Evolutionary conservation across 92 coral and sea anemone genomes (phyloP).

Genomic region (Pocillopora meandrina): DNA sequence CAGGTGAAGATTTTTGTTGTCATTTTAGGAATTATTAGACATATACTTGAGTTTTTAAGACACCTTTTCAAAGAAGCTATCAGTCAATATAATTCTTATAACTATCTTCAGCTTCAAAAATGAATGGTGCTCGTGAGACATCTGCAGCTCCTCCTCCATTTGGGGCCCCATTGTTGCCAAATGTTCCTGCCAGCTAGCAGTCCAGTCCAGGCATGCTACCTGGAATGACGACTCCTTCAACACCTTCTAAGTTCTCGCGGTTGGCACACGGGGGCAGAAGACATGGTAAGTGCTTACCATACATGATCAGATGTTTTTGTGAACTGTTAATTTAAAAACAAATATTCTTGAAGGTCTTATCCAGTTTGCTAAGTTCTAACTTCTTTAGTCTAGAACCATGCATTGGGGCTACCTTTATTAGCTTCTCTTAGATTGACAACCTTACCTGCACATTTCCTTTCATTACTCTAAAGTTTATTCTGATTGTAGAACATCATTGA

Average conservation of each 20-base stretch:
- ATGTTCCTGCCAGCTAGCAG: slow-evolving; percentile 36
- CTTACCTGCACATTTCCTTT: too few relatives aligned
- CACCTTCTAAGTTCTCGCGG: slow-evolving; percentile 85
- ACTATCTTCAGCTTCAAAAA: slow-evolving; percentile 1
- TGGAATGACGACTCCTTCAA: slow-evolving; percentile 63
- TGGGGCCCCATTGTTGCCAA: neutral
- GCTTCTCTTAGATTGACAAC: too few relatives aligned
- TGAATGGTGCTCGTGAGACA: slow-evolving; percentile 23
- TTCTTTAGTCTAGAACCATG: neutral
- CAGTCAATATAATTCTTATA: neutral
- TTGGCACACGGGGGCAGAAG: slow-evolving; percentile 78
- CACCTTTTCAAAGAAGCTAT: too few relatives aligned
- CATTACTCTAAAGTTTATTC: too few relatives aligned
- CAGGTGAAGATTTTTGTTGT: slow-evolving; percentile 3
- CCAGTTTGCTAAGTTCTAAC: neutral
- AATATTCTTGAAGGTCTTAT: neutral
- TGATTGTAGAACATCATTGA: too few relatives aligned
- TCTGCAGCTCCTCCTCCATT: slow-evolving; percentile 42
- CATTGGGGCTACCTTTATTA: neutral
- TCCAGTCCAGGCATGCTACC: slow-evolving; percentile 39
- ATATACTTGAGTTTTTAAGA: too few relatives aligned
- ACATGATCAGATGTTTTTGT: too few relatives aligned
- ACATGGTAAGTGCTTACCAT: slow-evolving; percentile 46
- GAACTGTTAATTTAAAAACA: too few relatives aligned
- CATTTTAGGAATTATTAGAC: too few relatives aligned